phyloP scores from a whole-genome alignment of 2,888 invertebrate species.

The Elaeidobius kamerunicus region DNA sequence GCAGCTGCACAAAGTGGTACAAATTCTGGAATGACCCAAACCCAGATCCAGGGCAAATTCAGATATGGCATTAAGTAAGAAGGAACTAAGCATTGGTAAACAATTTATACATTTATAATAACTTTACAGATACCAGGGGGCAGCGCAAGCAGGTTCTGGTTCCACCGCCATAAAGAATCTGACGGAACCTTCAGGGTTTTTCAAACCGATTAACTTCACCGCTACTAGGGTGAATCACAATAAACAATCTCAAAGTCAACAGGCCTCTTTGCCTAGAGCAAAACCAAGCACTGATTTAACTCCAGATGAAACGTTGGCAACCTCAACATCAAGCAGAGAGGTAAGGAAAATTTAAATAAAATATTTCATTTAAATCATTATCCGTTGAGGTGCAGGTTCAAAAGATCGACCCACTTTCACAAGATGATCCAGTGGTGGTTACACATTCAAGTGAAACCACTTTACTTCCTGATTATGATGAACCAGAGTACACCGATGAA shows the following conservation, averaged over 20 bases:
- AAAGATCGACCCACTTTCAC: conserved; percentile 9
- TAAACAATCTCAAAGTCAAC: conserved; percentile 25
- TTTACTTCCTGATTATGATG: conserved; percentile 44
- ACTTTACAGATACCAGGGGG: conserved; percentile 55
- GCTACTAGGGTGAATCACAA: conserved; percentile 11
- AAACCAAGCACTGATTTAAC: no score
- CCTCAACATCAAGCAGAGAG: conserved; percentile 18
- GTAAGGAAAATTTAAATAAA: conserved; percentile 8
- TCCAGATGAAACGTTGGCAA: conserved; percentile 4
- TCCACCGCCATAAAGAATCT: conserved; percentile 46
- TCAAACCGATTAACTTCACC: conserved; percentile 35
- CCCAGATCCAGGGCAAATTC: conserved; percentile 76
- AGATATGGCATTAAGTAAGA: conserved; percentile 24
- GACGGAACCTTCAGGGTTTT: conserved; percentile 34
- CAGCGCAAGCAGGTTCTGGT: conserved; percentile 80
- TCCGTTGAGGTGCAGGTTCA: conserved; percentile 27
- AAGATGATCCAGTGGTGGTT: not conserved
- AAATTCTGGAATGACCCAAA: conserved; percentile 74
- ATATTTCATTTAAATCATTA: conserved; percentile 18
- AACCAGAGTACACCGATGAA: conserved; percentile 49
- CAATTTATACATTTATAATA: no score
- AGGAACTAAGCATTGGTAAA: no score
- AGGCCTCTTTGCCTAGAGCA: conserved; percentile 14
- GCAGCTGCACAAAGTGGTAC: conserved; percentile 77
- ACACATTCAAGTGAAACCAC: not conserved